Evolutionary conservation across 2,797 vertebrate genomes (phyloP), one percentile per base, ranked within the genome.

Genomic region (Labeo calbasu): DNA sequence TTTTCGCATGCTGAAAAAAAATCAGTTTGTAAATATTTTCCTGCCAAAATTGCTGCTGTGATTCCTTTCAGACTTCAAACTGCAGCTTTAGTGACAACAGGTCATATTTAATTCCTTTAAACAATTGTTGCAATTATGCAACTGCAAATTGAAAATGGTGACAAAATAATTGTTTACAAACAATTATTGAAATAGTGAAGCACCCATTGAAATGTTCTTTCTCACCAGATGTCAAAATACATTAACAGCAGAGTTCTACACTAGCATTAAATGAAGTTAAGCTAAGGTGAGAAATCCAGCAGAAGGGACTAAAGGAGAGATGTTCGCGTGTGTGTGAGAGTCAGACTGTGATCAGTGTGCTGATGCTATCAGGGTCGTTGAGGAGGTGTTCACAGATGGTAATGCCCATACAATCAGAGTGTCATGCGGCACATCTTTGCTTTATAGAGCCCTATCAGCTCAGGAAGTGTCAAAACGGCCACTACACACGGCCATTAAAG

Each of bases 381-480:
- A 79, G 92, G 63, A 43, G 65, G 92, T 90, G 95, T 92, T 92
- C 93, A 95, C 90, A 93, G 91, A 95, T 94, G 92, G 93, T 93
- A 96, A 95, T 92, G 90, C 91, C 91, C 90, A 92, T 94, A 94
- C 94, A 90, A 91, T 91, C 90, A 17, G 76, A 59, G 65, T 82
- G 70, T 63, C 66, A 87, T 89, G 93, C 91, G 92, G 94, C 94
- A 94, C 94, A 93, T 95, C 93, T 93, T 95, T 92, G 93, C 93
- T 93, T 95, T 96, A 96, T 96, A 93, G 94, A 95, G 88, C 94
- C 78, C 96, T 94, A 94, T 95, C 95, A 94, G 94, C 94, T 15
- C 95, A 96, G 96, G 96, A 96, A 96, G 96, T 95, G 96, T 96
- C 96, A 96, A 96, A 96, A 93, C 94, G 91, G 94, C 94, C 95